Evolutionary conservation across 2,113 vertebrate genomes (phyloP), one percentile per base, ranked within the genome.

Genomic region (Grammomys surdaster): DNA sequence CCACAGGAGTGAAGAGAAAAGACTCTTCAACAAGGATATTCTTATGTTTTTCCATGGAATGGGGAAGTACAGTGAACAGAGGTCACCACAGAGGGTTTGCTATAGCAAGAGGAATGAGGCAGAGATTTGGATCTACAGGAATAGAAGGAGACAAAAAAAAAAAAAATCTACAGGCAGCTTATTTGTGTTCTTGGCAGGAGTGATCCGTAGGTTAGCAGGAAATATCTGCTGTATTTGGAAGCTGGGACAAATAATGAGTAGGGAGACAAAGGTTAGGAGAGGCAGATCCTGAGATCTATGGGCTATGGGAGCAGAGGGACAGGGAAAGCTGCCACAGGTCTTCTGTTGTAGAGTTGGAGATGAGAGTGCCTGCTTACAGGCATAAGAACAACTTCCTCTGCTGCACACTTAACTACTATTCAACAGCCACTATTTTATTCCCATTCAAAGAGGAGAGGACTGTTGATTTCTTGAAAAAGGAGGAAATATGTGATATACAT

Each of bases 401-500:
- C 17, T 78, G n/a, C 40, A 65, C 63, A 89, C 84, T 93, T 82
- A 46, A 86, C 51, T 14, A 75, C 11, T 51, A 58, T 78, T 8
- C 16, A 93, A 89, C 51, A 89, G 20, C 40, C 22, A 84, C 28
- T 78, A 77, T 75, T 91, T 96, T 24, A 92, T 16, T 89, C 43
- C 67, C 51, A 17, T 58, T 51, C 20, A 78, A 58, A 31, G 60
- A 89, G 22, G 89, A 31, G 60, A 89, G 22, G 89, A 89, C 16
- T 87, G 1, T 1, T 58, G 26, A 82, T 17, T 54, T 89, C 48
- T 31, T 80, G 26, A 86, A 76, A 70, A 72, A 80, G 7, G 5
- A 84, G 16, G 76, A 82, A 91, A 90, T 65, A 70, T 54, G 90
- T 63, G 58, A 17, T 72, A 43, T 0, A 88, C 7, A 80, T 93